These are phyloP conservation scores for Monopterus albus DNA, from an alignment of 2,113 vertebrate species.

Conservation along the genomic window DNA sequence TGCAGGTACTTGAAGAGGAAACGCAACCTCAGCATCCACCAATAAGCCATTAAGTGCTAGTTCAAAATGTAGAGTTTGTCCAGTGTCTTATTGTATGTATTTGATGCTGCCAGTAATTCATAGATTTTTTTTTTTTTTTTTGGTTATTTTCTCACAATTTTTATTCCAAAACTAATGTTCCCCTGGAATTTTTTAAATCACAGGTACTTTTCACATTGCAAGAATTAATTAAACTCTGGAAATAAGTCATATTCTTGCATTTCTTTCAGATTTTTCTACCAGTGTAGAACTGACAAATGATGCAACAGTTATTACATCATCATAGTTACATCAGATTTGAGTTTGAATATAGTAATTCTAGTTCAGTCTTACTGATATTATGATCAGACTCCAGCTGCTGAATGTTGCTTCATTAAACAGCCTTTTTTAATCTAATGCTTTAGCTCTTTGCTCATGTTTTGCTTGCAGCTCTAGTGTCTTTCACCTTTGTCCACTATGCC, in stretches of 20 bases:
- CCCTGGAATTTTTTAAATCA: not conserved
- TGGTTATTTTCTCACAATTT: not conserved
- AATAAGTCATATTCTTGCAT: not conserved
- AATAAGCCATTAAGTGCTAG: not conserved
- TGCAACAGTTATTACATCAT: no score
- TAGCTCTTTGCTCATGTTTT: not conserved
- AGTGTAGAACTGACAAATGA: no score
- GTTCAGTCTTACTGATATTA: no score
- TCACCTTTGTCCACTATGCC: slow-evolving; percentile 83
- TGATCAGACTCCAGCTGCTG: not conserved
- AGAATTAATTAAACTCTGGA: not conserved
- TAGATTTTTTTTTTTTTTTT: no score
- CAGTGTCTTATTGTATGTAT: no score
- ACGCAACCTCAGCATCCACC: not conserved
- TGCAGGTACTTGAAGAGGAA: slow-evolving; percentile 69
- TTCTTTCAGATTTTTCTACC: no score
- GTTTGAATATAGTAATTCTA: no score
- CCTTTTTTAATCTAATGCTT: not conserved
- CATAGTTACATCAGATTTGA: no score
- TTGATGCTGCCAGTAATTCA: not conserved
- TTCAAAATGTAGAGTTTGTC: not conserved
- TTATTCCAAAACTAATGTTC: not conserved
- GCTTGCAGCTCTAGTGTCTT: slow-evolving; percentile 82
- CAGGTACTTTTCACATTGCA: not conserved
- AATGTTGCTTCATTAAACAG: not conserved